Conservation (phyloP, 2,797 vertebrate species). For the Naso thynnoides region DNA sequence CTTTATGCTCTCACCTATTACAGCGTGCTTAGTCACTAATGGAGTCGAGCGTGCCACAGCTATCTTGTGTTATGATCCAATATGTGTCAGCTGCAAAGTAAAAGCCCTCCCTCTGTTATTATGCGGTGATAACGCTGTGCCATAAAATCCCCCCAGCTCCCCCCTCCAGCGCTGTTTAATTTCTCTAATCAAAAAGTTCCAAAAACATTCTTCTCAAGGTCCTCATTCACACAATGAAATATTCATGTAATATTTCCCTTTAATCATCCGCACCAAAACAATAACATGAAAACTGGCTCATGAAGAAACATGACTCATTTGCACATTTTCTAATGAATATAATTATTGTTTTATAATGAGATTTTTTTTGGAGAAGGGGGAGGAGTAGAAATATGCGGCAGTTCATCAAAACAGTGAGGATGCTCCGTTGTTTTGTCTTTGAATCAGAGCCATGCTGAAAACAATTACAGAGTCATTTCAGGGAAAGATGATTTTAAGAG, state of each 20-base stretch:
- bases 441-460: constrained; percentile 63
- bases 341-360: constrained; percentile 81
- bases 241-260: constrained; percentile 78
- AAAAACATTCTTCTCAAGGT: constrained; percentile 58
- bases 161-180: constrained; percentile 49
- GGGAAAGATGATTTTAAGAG: constrained; percentile 62
- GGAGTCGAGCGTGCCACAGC: constrained; percentile 12
- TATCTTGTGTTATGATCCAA: constrained; percentile 45
- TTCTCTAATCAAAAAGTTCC: constrained; percentile 64
- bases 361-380: constrained; percentile 45
- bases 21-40: constrained; percentile 39
- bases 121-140: constrained; percentile 45
- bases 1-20: constrained; percentile 37
- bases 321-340: constrained; percentile 83
- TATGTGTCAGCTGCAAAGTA: constrained; percentile 41
- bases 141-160: constrained; percentile 25
- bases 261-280: constrained; percentile 79
- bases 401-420: constrained; percentile 65
- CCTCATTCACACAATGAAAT: constrained; percentile 70
- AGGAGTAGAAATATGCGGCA: constrained; percentile 39
- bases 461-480: constrained; percentile 75
- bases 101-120: constrained; percentile 36
- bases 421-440: constrained; percentile 69
- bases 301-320: constrained; percentile 75
- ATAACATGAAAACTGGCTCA: constrained; percentile 70